Conservation (phyloP, 92 coral and sea anemone genomes). For the Phymanthus crucifer region DNA sequence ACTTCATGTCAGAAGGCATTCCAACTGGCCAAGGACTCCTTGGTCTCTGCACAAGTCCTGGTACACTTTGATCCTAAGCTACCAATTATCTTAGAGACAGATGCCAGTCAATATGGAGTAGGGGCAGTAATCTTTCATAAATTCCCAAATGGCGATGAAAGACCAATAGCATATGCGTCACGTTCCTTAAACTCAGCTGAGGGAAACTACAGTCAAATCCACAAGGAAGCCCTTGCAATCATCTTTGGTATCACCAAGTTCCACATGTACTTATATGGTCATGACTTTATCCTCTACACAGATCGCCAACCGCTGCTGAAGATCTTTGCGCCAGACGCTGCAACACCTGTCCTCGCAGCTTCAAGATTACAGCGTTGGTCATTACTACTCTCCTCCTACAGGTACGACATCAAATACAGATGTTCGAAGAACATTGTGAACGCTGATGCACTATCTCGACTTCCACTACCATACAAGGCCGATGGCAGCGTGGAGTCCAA, state of each 20-base stretch:
- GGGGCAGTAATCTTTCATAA: constrained; percentile 30
- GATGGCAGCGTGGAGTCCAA: no score
- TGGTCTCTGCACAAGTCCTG: constrained; percentile 45
- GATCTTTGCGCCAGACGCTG: no score
- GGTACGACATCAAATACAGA: no score
- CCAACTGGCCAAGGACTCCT: constrained; percentile 30
- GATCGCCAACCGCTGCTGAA: neutral
- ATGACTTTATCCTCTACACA: neutral
- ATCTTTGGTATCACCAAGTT: neutral
- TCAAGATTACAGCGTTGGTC: no score
- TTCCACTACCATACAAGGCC: no score
- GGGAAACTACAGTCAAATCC: neutral
- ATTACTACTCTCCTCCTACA: no score
- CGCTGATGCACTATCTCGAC: no score
- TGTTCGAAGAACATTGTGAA: no score
- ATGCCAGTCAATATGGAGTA: constrained; percentile 56
- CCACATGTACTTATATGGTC: neutral
- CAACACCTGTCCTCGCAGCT: no score
- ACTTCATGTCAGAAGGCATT: constrained; percentile 44
- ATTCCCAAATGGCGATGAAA: no score
- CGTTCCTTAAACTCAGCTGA: neutral
- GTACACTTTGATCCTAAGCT: constrained; percentile 53
- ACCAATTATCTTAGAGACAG: constrained; percentile 42
- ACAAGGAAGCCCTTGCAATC: neutral
- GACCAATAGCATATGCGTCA: no score